A percentile compares a stretch with the other conserved stretches of the same genome.
Conservation (phyloP, 1,140 invertebrate species). For the Chionoecetes opilio region DNA sequence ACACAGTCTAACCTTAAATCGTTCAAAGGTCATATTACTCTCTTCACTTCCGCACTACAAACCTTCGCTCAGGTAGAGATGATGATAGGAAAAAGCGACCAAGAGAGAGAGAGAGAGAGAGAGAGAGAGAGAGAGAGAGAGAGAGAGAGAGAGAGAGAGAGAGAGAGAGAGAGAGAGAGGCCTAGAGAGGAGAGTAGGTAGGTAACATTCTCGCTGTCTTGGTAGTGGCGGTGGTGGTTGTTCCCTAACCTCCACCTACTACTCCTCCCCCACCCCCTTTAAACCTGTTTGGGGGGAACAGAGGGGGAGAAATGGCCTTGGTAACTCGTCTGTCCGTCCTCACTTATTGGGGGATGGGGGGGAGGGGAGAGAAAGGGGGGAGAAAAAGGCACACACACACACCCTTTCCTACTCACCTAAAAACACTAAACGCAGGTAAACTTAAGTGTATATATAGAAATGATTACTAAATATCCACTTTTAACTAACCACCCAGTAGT, state of each 20-base stretch:
- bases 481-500: too few species aligned
- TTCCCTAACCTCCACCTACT: background rate
- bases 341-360: background rate
- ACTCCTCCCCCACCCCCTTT: background rate
- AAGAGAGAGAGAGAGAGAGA: too few species aligned
- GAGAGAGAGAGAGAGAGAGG: background rate
- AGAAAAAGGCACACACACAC: background rate
- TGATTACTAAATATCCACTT: too few species aligned
- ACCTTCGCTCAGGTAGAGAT: background rate
- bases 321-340: background rate
- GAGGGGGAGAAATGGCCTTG: background rate
- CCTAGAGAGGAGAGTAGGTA: background rate
- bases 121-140: too few species aligned
- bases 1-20: constrained; percentile 5
- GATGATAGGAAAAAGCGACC: too few species aligned
- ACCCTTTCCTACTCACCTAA: background rate
- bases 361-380: background rate
- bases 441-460: background rate
- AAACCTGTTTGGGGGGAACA: background rate
- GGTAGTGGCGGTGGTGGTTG: background rate
- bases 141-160: constrained; percentile 10
- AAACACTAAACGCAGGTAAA: background rate
- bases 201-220: too few species aligned
- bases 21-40: background rate
- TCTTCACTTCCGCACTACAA: background rate